Evolutionary conservation across 2,797 vertebrate genomes (phyloP).

Genomic region (Mus spretus): DNA sequence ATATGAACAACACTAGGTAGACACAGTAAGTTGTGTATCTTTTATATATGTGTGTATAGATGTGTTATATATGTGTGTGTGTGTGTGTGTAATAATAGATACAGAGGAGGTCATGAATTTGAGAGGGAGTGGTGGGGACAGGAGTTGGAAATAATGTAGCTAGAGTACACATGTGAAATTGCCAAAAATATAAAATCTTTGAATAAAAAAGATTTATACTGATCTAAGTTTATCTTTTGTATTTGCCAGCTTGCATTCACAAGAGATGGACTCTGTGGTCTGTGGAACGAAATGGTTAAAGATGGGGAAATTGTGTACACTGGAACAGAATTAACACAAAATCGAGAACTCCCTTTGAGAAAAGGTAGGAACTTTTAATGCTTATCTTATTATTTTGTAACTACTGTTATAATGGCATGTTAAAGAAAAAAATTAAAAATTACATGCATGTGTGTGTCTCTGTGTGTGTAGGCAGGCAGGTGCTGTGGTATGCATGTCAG

Average conservation of each 20-base stretch:
- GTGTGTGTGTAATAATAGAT: background rate
- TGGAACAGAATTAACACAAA: slow-evolving; percentile 93
- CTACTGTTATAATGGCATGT: background rate
- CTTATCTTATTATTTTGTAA: background rate
- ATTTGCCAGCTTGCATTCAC: slow-evolving; percentile 95
- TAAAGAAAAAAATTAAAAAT: background rate
- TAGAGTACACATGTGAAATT: background rate
- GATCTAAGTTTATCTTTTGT: slow-evolving; percentile 46
- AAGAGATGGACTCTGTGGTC: slow-evolving; percentile 96
- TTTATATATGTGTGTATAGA: background rate
- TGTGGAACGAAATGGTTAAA: slow-evolving; percentile 99
- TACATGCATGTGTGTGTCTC: no score
- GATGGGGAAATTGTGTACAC: slow-evolving; percentile 97
- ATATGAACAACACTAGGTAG: background rate
- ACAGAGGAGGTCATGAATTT: background rate
- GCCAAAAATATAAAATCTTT: background rate
- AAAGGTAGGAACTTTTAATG: slow-evolving; percentile 87
- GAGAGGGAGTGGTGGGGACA: background rate
- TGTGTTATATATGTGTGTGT: background rate
- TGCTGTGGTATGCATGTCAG: background rate
- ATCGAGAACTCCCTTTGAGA: slow-evolving; percentile 90
- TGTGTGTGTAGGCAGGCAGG: background rate
- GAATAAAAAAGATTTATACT: background rate
- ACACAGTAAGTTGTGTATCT: background rate
- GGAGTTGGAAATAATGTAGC: background rate